Evolutionary conservation across 1,140 invertebrate species (phyloP).

Genomic region (Lepidurus arcticus): DNA sequence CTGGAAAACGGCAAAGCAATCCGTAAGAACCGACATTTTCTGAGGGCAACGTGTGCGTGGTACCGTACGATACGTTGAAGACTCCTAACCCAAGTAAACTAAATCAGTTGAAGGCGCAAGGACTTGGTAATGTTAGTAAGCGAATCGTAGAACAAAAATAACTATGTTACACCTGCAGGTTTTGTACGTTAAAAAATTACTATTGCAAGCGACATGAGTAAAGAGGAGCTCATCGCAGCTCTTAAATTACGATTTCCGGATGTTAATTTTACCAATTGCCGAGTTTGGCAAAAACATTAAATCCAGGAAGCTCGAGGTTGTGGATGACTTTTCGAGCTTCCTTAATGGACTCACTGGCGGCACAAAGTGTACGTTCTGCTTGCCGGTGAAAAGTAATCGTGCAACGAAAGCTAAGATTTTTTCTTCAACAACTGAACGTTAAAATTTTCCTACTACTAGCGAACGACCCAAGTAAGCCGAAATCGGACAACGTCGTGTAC

Average conservation of each 20-base stretch:
- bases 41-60: not conserved
- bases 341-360: not conserved
- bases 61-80: not conserved
- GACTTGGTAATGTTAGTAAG: not conserved
- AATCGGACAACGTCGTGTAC: not conserved
- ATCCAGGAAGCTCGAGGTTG: not conserved
- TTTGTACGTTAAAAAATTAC: not conserved
- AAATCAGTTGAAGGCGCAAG: not conserved
- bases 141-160: not conserved
- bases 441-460: not conserved
- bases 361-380: not conserved
- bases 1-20: not conserved
- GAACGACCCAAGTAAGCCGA: not conserved
- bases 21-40: not conserved
- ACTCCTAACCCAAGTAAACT: not conserved
- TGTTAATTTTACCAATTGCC: not conserved
- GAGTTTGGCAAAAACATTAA: not conserved
- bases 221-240: not conserved
- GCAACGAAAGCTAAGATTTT: not conserved
- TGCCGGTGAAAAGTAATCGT: not conserved
- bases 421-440: not conserved
- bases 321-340: not conserved
- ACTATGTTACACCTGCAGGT: not conserved
- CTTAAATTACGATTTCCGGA: not conserved
- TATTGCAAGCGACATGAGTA: not conserved